phyloP scores from a whole-genome alignment of 2,113 vertebrate species.

The Puntigrus tetrazona region DNA sequence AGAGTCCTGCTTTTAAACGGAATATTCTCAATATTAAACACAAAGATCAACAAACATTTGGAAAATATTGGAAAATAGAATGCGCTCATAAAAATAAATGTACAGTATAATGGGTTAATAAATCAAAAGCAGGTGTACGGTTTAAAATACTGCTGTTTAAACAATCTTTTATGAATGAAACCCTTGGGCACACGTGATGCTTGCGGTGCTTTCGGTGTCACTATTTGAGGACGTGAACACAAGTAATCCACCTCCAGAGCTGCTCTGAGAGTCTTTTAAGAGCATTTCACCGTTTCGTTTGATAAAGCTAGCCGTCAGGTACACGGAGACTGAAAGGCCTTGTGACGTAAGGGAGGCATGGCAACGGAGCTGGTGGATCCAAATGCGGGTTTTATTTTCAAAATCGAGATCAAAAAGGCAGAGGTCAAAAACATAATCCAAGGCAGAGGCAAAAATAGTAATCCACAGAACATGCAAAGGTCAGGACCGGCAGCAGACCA shows the following conservation, averaged over 20 bases:
- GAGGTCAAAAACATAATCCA: too few relatives aligned
- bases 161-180: neutral
- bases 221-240: neutral
- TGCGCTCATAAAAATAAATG: neutral
- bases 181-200: neutral
- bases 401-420: too few relatives aligned
- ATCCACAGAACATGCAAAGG: too few relatives aligned
- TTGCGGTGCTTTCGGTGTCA: neutral
- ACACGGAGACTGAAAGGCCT: neutral
- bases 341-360: too few relatives aligned
- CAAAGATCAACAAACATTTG: neutral
- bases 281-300: neutral
- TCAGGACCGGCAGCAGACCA: too few relatives aligned
- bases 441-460: too few relatives aligned
- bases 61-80: neutral
- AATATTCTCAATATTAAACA: neutral
- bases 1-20: conserved; percentile 21
- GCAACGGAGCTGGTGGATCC: too few relatives aligned
- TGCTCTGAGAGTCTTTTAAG: neutral
- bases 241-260: neutral
- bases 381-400: too few relatives aligned
- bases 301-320: neutral
- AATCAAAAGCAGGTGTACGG: neutral
- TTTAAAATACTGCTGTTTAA: neutral
- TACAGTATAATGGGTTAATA: neutral